Evolutionary conservation across 2,797 vertebrate species (phyloP).

Genomic region (Poliocrania exsul): DNA sequence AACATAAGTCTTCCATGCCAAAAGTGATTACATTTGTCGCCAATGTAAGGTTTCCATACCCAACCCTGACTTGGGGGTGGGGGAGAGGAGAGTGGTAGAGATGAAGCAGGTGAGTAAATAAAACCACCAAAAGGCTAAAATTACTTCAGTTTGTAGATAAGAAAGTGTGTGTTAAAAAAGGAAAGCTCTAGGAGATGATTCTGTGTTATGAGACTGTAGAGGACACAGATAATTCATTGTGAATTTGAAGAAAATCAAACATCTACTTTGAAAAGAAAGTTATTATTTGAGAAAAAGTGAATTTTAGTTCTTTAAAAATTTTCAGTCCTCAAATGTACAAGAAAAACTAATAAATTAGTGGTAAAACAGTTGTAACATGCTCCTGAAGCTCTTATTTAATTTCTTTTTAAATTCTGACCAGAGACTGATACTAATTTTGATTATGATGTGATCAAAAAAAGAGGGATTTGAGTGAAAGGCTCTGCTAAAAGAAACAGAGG

Average conservation of each 20-base stretch:
- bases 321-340: not conserved
- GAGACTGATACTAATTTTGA: not conserved
- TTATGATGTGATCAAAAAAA: not conserved
- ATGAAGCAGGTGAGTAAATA: not conserved
- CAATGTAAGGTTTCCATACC: not conserved
- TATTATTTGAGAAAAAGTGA: not conserved
- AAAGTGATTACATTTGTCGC: not conserved
- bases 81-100: no score
- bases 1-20: not conserved
- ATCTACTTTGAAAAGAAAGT: not conserved
- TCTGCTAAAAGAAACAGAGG: not conserved
- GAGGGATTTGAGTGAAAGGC: not conserved
- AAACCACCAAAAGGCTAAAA: rapidly evolving
- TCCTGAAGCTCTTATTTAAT: not conserved
- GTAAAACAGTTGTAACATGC: not conserved
- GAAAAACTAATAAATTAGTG: not conserved
- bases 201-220: not conserved
- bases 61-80: rapidly evolving
- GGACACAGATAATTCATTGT: not conserved
- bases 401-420: not conserved
- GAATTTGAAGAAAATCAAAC: not conserved
- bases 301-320: not conserved
- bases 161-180: not conserved
- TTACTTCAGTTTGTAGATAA: not conserved
- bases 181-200: not conserved